Base-by-base conservation (phyloP, 2,113 vertebrate species). In the Pterocles burchelli region DNA sequence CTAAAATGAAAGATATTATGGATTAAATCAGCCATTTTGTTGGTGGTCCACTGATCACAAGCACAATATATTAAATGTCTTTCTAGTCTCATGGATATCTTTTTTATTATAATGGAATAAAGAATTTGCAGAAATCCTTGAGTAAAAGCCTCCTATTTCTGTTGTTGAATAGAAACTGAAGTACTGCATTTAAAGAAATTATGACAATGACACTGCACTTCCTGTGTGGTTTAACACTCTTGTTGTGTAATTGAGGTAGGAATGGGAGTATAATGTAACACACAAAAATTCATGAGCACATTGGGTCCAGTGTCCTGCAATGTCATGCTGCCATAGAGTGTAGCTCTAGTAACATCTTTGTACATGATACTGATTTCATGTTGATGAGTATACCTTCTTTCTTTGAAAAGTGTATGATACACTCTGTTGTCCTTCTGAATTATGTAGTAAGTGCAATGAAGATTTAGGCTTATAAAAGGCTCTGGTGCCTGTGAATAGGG, bases 321-420 rank as follows among this genome's bases (percentile, higher is more conserved):
- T n/a, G 25, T 62, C 22, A 4, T 11, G 4, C 36, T 76, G 28
- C 22, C 0, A 0, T 67, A n/a, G n/a, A 34, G 4, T 7, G 22
- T 26, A 38, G 49, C 38, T 76, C 54, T 84, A 8, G 10, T 55
- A n/a, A 57, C 33, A 9, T 49, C 41, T 61, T 49, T 58, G 20
- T 78, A 9, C 10, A 0, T 21, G 29, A 19, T 31, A 33, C 16
- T 18, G 20, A 10, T 89, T 51, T 52, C 26, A n/a, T 2, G 2
- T 57, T 70, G 80, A 13, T 43, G 51, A 46, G 13, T n/a, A 20
- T 63, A 17, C 12, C 25, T 24, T 72, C 79, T 72, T 63, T 52
- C 55, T 89, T 85, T 48, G 43, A 26, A 26, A 65, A 43, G 63
- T 61, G 11, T 49, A 22, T 62, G n/a, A 13, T 59, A 7, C 1